phyloP scores from a whole-genome alignment of 2,113 vertebrate species.

The Nerophis ophidion region DNA sequence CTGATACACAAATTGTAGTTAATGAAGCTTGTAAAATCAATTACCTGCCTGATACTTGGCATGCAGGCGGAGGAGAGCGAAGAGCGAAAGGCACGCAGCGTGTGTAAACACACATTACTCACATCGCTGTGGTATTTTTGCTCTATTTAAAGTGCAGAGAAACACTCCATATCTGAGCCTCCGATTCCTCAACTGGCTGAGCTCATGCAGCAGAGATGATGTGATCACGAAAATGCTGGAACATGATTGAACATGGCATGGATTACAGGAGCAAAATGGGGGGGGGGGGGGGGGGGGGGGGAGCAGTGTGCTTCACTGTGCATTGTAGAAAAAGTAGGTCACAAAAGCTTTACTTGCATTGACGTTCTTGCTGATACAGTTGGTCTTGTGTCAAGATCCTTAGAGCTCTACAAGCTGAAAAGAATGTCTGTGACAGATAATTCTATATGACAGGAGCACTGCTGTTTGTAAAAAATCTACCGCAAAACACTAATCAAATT shows the following conservation, averaged over 20 bases:
- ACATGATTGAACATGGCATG: constrained; percentile 6
- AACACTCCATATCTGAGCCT: constrained; percentile 45
- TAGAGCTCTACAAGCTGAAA: too few relatives aligned
- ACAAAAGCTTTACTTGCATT: constrained; percentile 10
- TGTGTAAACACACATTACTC: constrained; percentile 70
- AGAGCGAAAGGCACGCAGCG: constrained; percentile 60
- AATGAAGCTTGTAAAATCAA: constrained; percentile 74
- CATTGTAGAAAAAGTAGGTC: constrained; percentile 10
- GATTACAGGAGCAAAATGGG: constrained; percentile 17
- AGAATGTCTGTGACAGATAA: too few relatives aligned
- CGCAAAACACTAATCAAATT: too few relatives aligned
- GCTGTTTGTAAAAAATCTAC: too few relatives aligned
- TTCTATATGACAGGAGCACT: too few relatives aligned
- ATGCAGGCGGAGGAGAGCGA: constrained; percentile 58
- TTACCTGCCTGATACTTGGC: constrained; percentile 69
- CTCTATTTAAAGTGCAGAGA: constrained; percentile 71
- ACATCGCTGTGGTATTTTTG: constrained; percentile 60
- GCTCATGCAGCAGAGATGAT: background rate
- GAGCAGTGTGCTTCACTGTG: background rate
- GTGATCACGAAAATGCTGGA: constrained; percentile 1
- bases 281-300: too few relatives aligned
- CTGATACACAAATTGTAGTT: constrained; percentile 72
- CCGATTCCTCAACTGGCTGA: background rate
- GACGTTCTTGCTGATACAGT: too few relatives aligned
- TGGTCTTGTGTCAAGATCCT: too few relatives aligned